Evolutionary conservation across 92 coral and sea anemone genomes (phyloP).

Genomic region (Anthopleura xanthogrammica): DNA sequence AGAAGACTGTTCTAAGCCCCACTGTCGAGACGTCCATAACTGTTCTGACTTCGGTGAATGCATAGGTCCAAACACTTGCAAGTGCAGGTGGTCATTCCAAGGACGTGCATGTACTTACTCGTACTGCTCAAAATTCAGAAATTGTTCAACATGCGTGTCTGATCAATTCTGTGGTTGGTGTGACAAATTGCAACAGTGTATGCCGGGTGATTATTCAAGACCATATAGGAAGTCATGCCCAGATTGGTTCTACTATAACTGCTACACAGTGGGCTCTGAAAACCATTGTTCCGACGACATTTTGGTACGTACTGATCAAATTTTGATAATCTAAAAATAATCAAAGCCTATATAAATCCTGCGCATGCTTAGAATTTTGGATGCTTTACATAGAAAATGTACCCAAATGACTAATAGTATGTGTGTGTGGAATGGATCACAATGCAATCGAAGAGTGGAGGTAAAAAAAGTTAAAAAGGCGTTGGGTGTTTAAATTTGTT

Average conservation of each 20-base stretch:
- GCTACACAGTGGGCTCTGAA: conserved; percentile 58
- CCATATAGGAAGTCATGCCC: conserved; percentile 49
- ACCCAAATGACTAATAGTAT: too few species aligned
- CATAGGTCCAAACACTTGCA: conserved; percentile 71
- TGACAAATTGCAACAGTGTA: conserved; percentile 52
- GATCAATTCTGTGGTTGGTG: conserved; percentile 73
- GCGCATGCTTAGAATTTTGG: too few species aligned
- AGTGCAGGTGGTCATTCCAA: conserved; percentile 52
- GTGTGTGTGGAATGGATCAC: too few species aligned
- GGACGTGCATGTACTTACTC: conserved; percentile 76
- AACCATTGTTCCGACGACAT: conserved; percentile 58
- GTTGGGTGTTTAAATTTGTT: too few species aligned
- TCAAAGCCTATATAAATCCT: too few species aligned
- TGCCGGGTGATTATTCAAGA: conserved; percentile 42
- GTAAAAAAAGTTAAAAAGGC: too few species aligned
- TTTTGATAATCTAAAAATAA: background rate
- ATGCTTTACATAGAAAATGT: too few species aligned
- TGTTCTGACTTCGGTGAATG: conserved; percentile 65
- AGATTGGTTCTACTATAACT: conserved; percentile 70
- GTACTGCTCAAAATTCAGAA: conserved; percentile 48
- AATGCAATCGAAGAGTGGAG: too few species aligned
- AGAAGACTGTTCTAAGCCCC: conserved; percentile 59
- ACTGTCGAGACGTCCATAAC: conserved; percentile 59
- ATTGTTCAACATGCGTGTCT: conserved; percentile 49
- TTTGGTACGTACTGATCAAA: conserved; percentile 25